A percentile compares a stretch with the other conserved stretches of the same genome.
Conservation (phyloP, 2,113 vertebrate species). For the Bubalus kerabau region DNA sequence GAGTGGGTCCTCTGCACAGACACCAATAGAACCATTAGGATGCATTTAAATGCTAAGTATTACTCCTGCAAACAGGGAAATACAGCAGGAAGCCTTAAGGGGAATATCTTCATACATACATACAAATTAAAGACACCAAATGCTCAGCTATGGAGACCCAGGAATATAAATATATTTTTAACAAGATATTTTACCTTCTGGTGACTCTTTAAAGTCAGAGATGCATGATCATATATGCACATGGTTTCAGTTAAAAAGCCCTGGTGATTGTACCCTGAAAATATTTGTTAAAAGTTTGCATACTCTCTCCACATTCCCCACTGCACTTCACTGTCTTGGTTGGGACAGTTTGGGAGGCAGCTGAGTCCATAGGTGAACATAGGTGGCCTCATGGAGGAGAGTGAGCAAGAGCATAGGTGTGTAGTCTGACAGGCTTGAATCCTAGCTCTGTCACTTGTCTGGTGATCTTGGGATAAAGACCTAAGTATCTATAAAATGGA, state of each 20-base stretch:
- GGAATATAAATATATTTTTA: not conserved
- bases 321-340: not conserved
- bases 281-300: not conserved
- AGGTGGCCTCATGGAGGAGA: not conserved
- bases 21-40: not conserved
- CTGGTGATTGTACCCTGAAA: conserved; percentile 25
- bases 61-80: not conserved
- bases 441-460: not conserved
- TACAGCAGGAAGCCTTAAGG: not conserved
- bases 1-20: not conserved
- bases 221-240: not conserved
- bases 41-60: conserved; percentile 18
- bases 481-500: not conserved
- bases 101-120: not conserved
- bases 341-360: not conserved
- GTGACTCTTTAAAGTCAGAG: not conserved
- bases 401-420: not conserved
- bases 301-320: not conserved
- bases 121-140: not conserved
- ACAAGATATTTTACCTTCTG: conserved; percentile 16
- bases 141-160: not conserved
- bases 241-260: conserved; percentile 11
- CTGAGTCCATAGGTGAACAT: not conserved
- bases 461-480: not conserved
- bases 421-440: not conserved